Evolutionary conservation across 2,113 vertebrate species (phyloP), one percentile per base, ranked within the genome.

Genomic region (Chloropsis cyanopogon): DNA sequence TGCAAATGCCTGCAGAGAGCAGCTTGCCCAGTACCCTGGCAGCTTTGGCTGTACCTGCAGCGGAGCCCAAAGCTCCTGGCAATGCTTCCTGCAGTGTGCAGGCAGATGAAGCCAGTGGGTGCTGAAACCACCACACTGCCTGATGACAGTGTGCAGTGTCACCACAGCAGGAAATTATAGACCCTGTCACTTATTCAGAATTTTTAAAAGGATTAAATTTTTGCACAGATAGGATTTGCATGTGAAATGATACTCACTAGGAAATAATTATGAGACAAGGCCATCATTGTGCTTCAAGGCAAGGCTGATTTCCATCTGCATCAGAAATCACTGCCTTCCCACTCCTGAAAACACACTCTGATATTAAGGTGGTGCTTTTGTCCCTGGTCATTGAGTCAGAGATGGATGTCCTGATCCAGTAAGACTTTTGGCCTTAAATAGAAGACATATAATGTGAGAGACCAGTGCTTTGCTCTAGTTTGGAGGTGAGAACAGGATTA

Each of bases 191-290:
- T 94, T 76, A 73, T 19, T 70, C 75, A 31, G 68, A 81, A 54
- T 78, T 92, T 88, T 93, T 70, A 70, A 86, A 96, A 86, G 76
- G 92, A 90, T 93, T 88, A 91, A 24, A 56, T 77, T 85, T 83
- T 81, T 78, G 35, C 82, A 53, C 4, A 20, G 80, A 71, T 63
- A 57, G 65, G 60, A 95, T 97, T 96, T 96, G 94, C 93, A 95
- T 96, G 79, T 90, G 92, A 90, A 96, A 94, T 94, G 82, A 93
- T 88, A 65, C 93, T 90, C 72, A 82, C 71, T 78, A 56, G 83
- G 93, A 84, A 88, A 80, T 81, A 91, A 90, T 93, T 77, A 84
- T 23, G 52, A 93, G 90, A 90, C 82, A 94, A 85, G 85, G 18
- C 75, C 22, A 28, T 44, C 54, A 29, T 39, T 86, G 76, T 85